phyloP scores from a whole-genome alignment of 2,888 invertebrate species.

The Trachelus troglodyta region DNA sequence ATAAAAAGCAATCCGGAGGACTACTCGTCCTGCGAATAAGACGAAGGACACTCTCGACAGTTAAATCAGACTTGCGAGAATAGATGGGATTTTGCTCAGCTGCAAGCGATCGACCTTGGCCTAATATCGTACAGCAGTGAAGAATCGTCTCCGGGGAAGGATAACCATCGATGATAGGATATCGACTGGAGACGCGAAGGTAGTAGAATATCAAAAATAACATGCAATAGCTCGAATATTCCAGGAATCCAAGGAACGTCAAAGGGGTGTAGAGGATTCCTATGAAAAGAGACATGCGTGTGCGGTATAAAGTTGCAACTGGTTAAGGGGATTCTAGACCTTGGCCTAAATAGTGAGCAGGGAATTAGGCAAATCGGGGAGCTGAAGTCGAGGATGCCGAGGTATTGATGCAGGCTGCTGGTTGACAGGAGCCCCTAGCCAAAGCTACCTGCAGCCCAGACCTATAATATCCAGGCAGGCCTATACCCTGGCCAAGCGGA shows the following conservation, averaged over 20 bases:
- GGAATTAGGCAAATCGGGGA: constrained; percentile 52
- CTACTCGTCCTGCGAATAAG: background rate
- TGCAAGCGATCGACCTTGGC: background rate
- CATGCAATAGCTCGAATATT: background rate
- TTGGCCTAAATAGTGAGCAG: constrained; percentile 53
- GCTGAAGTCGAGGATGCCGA: constrained; percentile 26
- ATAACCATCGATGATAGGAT: background rate
- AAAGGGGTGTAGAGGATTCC: background rate
- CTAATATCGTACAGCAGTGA: background rate
- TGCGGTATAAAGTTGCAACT: background rate
- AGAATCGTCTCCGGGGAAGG: background rate
- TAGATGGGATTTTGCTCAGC: background rate
- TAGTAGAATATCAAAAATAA: background rate
- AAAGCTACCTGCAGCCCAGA: constrained; percentile 60
- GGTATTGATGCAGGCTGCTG: constrained; percentile 49
- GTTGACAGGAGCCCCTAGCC: constrained; percentile 51
- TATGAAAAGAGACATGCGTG: background rate
- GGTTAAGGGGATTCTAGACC: constrained; percentile 30
- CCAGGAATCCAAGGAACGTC: background rate
- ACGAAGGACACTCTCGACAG: background rate
- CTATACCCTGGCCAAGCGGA: constrained; percentile 59
- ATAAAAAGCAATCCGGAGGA: background rate
- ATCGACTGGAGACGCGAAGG: background rate
- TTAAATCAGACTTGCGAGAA: background rate
- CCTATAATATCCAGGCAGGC: constrained; percentile 47